phyloP scores from a whole-genome alignment of 2,113 vertebrate species.

The Antidorcas marsupialis region DNA sequence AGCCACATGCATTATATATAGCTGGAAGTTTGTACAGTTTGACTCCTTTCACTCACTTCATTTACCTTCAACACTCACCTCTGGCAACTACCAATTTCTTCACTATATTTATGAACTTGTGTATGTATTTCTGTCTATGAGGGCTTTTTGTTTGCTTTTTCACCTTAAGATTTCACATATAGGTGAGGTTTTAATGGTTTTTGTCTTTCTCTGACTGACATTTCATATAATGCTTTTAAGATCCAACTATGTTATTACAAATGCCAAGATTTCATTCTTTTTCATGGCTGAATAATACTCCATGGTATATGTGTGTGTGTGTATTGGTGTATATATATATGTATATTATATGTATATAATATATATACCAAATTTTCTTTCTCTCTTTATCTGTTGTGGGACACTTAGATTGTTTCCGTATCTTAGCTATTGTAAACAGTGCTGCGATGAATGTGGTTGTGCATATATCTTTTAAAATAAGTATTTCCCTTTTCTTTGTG shows the following conservation, averaged over 20 bases:
- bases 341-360: neutral
- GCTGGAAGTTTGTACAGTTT: neutral
- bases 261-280: neutral
- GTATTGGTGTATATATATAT: neutral
- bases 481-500: neutral
- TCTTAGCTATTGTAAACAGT: neutral
- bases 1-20: neutral
- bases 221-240: neutral
- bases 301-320: neutral
- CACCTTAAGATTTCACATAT: neutral
- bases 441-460: neutral
- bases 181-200: neutral
- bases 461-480: neutral
- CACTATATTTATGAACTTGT: neutral
- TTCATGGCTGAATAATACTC: neutral
- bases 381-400: neutral
- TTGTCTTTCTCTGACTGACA: neutral
- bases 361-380: neutral
- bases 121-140: neutral
- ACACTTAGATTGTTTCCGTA: neutral
- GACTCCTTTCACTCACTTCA: neutral
- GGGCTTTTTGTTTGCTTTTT: neutral
- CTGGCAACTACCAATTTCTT: neutral
- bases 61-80: neutral
- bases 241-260: neutral